phyloP scores from a whole-genome alignment of 2,797 vertebrate species.

The Crossoptilon crossoptilon region DNA sequence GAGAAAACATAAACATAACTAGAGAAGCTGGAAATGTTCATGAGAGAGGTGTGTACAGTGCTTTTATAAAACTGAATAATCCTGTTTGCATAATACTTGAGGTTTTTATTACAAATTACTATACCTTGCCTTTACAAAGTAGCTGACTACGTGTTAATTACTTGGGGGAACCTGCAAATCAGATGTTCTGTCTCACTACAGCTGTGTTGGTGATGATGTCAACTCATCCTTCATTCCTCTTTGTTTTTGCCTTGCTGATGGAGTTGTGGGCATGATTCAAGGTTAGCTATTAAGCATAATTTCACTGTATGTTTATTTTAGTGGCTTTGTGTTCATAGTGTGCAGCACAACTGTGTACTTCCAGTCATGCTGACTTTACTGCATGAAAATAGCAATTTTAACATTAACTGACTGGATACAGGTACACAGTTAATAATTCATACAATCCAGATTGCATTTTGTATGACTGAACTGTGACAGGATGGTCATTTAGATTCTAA shows the following conservation, averaged over 20 bases:
- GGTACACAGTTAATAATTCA: neutral
- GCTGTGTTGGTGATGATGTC: neutral
- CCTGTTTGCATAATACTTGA: too few relatives aligned
- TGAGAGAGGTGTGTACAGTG: neutral
- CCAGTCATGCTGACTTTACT: neutral
- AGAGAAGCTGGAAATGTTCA: neutral
- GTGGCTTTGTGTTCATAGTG: neutral
- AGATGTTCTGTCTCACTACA: neutral
- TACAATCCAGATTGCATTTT: neutral
- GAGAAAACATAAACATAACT: neutral
- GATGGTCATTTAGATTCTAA: neutral
- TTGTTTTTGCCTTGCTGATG: neutral
- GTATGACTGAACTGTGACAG: too few relatives aligned
- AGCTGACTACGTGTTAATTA: neutral
- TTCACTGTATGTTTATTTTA: neutral
- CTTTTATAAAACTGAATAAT: neutral
- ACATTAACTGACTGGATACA: neutral
- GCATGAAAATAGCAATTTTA: neutral
- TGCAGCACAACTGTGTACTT: neutral
- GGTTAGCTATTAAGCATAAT: neutral
- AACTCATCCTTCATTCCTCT: neutral
- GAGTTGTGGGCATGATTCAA: neutral
- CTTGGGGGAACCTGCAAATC: too few relatives aligned
- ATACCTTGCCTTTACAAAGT: neutral
- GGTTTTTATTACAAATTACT: neutral